Conservation (phyloP, 1,140 invertebrate genomes). For the Trichomalopsis sarcophagae region DNA sequence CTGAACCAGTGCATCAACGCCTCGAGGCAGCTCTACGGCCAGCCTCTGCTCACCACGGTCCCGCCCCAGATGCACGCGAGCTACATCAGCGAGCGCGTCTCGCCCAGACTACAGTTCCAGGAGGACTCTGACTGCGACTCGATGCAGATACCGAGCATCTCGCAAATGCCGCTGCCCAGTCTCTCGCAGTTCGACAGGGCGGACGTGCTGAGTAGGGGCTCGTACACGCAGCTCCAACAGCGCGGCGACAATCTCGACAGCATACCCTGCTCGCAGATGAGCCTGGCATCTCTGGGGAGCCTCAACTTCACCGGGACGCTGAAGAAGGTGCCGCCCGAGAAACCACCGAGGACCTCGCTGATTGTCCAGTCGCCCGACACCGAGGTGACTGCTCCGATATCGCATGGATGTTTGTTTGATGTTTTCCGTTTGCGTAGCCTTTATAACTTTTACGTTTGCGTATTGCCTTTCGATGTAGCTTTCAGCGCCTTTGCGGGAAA, state of each 20-base stretch:
- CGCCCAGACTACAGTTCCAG: conserved; percentile 62
- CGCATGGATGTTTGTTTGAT: not conserved
- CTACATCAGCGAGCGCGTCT: conserved; percentile 58
- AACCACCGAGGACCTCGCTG: conserved; percentile 72
- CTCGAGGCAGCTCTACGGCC: conserved; percentile 61
- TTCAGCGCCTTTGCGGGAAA: not conserved
- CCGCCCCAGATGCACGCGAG: conserved; percentile 57
- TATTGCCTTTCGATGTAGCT: not conserved
- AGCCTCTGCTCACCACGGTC: conserved; percentile 61
- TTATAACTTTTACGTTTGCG: not conserved
- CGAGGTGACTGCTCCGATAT: conserved; percentile 65
- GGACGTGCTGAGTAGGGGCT: conserved; percentile 58
- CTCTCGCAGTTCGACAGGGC: conserved; percentile 68
- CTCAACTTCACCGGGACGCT: conserved; percentile 68
- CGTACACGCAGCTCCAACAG: conserved; percentile 64
- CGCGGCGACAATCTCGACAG: conserved; percentile 65
- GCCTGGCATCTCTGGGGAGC: conserved; percentile 47
- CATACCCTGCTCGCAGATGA: conserved; percentile 53
- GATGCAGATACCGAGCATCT: conserved; percentile 67
- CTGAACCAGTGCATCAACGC: conserved; percentile 43
- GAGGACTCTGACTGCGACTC: conserved; percentile 60
- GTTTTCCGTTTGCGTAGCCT: conserved; percentile 16
- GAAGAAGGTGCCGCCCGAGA: conserved; percentile 73
- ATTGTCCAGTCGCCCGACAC: conserved; percentile 71
- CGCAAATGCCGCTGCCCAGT: conserved; percentile 68